These are phyloP conservation scores for Morpho helenor DNA, from an alignment of 2,888 invertebrate species.

Conservation along the genomic window DNA sequence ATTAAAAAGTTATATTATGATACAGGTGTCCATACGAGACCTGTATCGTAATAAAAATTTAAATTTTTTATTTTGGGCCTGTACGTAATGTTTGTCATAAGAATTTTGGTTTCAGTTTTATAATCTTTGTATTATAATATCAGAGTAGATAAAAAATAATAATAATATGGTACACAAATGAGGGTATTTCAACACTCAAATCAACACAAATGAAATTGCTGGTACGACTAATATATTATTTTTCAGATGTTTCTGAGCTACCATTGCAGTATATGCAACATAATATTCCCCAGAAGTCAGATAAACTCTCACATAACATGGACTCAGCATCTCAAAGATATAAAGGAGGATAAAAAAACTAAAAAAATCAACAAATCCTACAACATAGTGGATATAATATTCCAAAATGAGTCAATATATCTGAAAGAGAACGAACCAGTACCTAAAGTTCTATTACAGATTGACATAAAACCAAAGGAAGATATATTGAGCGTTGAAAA, in stretches of 20 bases:
- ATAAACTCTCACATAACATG: constrained; percentile 30
- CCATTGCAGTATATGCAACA: constrained; percentile 45
- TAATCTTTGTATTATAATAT: too few relatives aligned
- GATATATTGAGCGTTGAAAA: constrained; percentile 5
- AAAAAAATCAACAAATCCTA: constrained; percentile 13
- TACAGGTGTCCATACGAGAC: too few relatives aligned
- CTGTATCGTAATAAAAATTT: too few relatives aligned
- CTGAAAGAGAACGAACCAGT: constrained; percentile 20
- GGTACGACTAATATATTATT: too few relatives aligned
- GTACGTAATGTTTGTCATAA: too few relatives aligned
- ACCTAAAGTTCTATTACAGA: constrained; percentile 16
- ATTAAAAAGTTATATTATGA: too few relatives aligned
- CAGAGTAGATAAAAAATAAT: too few relatives aligned
- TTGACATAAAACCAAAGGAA: constrained; percentile 6
- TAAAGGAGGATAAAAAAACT: constrained; percentile 14
- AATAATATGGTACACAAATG: too few relatives aligned
- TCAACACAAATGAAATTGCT: too few relatives aligned
- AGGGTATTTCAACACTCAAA: too few relatives aligned
- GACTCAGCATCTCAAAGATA: constrained; percentile 26
- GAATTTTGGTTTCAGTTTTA: too few relatives aligned
- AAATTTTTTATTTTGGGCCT: too few relatives aligned
- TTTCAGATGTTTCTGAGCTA: constrained; percentile 21
- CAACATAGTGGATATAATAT: constrained; percentile 11
- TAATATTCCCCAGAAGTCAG: constrained; percentile 28
- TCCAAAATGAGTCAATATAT: constrained; percentile 27